Evolutionary conservation across 2,113 vertebrate species (phyloP).

Genomic region (Callaeas wilsoni): DNA sequence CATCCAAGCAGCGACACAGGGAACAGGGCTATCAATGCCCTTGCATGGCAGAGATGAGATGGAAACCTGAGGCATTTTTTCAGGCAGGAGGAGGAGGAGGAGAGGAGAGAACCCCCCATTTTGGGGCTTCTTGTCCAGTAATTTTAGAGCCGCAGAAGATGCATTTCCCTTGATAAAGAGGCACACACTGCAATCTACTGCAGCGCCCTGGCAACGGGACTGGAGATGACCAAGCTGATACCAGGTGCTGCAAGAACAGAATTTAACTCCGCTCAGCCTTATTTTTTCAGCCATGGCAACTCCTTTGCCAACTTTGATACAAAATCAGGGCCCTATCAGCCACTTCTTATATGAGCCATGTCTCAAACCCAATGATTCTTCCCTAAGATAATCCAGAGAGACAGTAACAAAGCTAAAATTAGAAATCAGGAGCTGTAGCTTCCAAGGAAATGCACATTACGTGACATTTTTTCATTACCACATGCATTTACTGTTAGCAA

Average conservation of each 20-base stretch:
- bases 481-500: slow-evolving; percentile 5
- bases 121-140: background rate
- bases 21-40: background rate
- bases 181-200: background rate
- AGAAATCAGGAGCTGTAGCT: slow-evolving; percentile 36
- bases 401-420: slow-evolving; percentile 52
- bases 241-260: background rate
- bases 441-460: slow-evolving; percentile 18
- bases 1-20: background rate
- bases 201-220: background rate
- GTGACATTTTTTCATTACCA: slow-evolving; percentile 44
- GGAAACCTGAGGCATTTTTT: background rate
- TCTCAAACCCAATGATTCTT: background rate
- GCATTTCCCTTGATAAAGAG: background rate
- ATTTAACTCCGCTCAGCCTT: background rate
- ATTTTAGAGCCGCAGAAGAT: background rate
- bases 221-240: slow-evolving; percentile 4
- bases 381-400: slow-evolving; percentile 18
- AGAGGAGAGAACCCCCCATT: background rate
- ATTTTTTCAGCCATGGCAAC: background rate
- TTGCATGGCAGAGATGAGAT: background rate
- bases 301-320: background rate
- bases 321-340: background rate
- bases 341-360: background rate
- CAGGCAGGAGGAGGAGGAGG: background rate